Conservation (phyloP, 2,797 vertebrate genomes). For the Podarcis lilfordi region DNA sequence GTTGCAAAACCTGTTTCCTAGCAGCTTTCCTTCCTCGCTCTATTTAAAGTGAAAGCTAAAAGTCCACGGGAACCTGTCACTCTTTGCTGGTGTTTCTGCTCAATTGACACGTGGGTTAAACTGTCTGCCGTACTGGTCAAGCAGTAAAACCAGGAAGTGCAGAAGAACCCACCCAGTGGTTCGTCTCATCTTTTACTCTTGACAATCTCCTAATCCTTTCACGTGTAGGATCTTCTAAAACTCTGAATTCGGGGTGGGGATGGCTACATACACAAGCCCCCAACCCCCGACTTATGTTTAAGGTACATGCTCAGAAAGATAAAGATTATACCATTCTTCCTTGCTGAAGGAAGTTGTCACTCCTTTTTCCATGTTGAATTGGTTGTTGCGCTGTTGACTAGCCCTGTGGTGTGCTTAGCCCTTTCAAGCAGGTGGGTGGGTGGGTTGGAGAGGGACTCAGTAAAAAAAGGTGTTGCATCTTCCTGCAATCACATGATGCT, state of each 20-base stretch:
- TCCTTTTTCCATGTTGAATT: background rate
- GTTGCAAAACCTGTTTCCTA: background rate
- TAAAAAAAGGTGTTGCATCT: background rate
- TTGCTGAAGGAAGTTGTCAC: background rate
- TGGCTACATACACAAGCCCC: background rate
- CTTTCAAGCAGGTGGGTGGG: too few relatives aligned
- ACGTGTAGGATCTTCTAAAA: background rate
- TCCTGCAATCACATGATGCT: background rate
- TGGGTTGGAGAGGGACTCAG: background rate
- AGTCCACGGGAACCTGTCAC: too few relatives aligned
- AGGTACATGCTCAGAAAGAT: background rate
- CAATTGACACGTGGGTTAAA: too few relatives aligned
- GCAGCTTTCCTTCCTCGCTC: too few relatives aligned
- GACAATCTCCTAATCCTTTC: background rate
- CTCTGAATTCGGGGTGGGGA: slow-evolving; percentile 1
- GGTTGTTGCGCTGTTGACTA: background rate
- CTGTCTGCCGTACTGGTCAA: too few relatives aligned
- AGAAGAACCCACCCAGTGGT: too few relatives aligned
- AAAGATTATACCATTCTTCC: background rate
- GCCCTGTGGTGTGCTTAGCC: background rate
- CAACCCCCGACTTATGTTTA: background rate
- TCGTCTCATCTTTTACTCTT: slow-evolving; percentile 26
- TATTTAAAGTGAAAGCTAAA: too few relatives aligned
- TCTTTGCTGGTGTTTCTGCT: too few relatives aligned
- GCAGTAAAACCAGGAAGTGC: too few relatives aligned